Percentiles rank a stretch among this genome's conserved stretches.
These are phyloP conservation scores for Gryllus bimaculatus DNA, from an alignment of 1,140 invertebrate species.

Conservation along the genomic window DNA sequence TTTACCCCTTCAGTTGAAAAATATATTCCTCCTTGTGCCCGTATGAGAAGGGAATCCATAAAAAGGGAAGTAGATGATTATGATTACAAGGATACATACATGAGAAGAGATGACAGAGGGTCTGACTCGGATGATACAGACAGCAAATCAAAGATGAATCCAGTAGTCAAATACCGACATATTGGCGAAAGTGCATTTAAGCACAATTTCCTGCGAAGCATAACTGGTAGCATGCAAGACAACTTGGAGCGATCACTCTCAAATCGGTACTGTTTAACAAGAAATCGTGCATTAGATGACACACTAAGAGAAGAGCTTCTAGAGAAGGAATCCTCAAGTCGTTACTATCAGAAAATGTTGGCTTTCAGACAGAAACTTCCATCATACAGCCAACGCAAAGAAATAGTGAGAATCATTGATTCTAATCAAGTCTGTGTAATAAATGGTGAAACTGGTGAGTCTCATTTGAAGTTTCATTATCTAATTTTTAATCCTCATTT, in stretches of 20 bases:
- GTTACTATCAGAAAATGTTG: constrained; percentile 32
- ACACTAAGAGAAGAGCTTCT: constrained; percentile 26
- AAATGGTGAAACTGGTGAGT: constrained; percentile 34
- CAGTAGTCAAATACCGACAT: constrained; percentile 28
- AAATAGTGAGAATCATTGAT: constrained; percentile 29
- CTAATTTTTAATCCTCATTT: no score
- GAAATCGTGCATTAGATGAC: constrained; percentile 26
- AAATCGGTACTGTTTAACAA: constrained; percentile 18
- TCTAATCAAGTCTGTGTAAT: constrained; percentile 34
- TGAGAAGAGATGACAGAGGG: neutral
- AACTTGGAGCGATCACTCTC: constrained; percentile 20
- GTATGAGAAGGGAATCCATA: neutral
- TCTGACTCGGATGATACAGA: neutral
- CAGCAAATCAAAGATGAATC: neutral
- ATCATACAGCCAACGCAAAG: constrained; percentile 27
- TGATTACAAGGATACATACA: neutral
- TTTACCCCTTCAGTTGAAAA: neutral
- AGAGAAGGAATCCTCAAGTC: constrained; percentile 26
- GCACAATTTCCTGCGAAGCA: constrained; percentile 28
- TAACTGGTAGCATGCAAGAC: constrained; percentile 28
- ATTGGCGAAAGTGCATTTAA: constrained; percentile 31
- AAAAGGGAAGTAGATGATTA: neutral
- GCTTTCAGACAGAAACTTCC: constrained; percentile 31
- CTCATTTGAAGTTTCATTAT: neutral
- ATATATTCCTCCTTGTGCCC: neutral